Conservation (phyloP, 2,113 vertebrate species). For the Shinisaurus crocodilurus region DNA sequence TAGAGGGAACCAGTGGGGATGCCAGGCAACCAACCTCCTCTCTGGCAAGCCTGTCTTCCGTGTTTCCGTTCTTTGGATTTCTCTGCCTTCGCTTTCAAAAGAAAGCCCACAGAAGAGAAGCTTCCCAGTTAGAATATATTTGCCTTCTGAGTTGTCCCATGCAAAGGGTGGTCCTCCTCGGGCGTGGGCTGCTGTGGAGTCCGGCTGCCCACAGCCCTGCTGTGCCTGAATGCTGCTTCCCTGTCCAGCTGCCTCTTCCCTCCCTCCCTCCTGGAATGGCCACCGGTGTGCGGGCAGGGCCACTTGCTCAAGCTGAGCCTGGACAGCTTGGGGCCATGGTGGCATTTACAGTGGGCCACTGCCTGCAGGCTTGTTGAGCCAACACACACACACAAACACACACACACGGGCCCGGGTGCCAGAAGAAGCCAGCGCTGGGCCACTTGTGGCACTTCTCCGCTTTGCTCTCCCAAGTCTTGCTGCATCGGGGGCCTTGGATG, state of each 20-base stretch:
- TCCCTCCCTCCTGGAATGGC: rapidly evolving
- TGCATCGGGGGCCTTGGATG: rapidly evolving
- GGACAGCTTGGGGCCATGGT: background rate
- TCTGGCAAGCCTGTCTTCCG: conserved; percentile 8
- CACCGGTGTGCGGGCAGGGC: rapidly evolving
- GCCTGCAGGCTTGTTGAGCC: rapidly evolving
- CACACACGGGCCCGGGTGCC: background rate
- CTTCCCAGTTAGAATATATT: conserved; percentile 8
- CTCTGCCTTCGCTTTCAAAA: conserved; percentile 2
- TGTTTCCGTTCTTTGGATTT: background rate
- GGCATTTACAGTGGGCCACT: conserved; percentile 4
- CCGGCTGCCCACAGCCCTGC: rapidly evolving
- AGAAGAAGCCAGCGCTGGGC: too few relatives aligned
- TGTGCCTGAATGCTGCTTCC: rapidly evolving
- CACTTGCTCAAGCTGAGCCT: conserved; percentile 9
- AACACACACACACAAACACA: background rate
- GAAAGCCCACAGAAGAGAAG: conserved; percentile 13
- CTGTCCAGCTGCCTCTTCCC: background rate
- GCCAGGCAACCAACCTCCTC: conserved; percentile 34
- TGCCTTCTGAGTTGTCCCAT: conserved; percentile 25
- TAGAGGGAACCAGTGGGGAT: background rate
- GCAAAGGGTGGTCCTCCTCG: conserved; percentile 4
- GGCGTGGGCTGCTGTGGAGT: background rate
- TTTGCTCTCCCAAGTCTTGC: background rate
- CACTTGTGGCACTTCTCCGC: too few relatives aligned